Evolutionary conservation across 2,888 invertebrate species (phyloP).

Genomic region (Polydrusus pterygomalis): DNA sequence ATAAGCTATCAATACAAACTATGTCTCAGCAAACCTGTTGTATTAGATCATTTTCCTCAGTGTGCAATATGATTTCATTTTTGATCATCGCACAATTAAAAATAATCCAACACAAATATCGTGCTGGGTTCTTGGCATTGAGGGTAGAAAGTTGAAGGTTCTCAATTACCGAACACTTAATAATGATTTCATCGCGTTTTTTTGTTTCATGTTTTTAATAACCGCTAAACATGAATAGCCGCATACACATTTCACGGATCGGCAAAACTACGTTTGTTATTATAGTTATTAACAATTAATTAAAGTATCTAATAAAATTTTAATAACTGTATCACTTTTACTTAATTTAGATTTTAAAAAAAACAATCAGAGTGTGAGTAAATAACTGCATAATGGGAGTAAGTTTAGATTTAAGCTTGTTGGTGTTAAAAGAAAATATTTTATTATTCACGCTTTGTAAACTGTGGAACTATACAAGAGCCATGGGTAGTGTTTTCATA

Average conservation of each 20-base stretch:
- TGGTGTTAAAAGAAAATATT: neutral
- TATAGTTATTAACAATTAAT: conserved; percentile 4
- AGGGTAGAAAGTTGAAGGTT: conserved; percentile 32
- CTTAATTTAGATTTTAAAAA: conserved; percentile 22
- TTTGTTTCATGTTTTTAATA: conserved; percentile 1
- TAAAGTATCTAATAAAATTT: conserved; percentile 7
- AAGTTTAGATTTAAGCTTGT: neutral
- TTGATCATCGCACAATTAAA: neutral
- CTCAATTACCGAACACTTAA: conserved; percentile 3
- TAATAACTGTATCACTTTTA: conserved; percentile 25
- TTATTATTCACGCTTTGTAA: too few relatives aligned
- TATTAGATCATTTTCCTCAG: too few relatives aligned
- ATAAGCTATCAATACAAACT: too few relatives aligned
- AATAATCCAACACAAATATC: conserved; percentile 7
- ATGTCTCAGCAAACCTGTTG: too few relatives aligned
- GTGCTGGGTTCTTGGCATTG: conserved; percentile 14
- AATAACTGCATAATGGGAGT: neutral
- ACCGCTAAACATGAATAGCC: conserved; percentile 9
- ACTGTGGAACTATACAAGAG: too few relatives aligned
- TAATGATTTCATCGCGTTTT: conserved; percentile 19
- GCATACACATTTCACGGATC: conserved; percentile 19
- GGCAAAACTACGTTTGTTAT: neutral
- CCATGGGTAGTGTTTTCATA: too few relatives aligned
- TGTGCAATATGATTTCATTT: neutral
- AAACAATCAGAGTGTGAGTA: neutral